These are phyloP conservation scores for Pseudochirops cupreus DNA, from an alignment of 2,797 vertebrate species.

Conservation along the genomic window DNA sequence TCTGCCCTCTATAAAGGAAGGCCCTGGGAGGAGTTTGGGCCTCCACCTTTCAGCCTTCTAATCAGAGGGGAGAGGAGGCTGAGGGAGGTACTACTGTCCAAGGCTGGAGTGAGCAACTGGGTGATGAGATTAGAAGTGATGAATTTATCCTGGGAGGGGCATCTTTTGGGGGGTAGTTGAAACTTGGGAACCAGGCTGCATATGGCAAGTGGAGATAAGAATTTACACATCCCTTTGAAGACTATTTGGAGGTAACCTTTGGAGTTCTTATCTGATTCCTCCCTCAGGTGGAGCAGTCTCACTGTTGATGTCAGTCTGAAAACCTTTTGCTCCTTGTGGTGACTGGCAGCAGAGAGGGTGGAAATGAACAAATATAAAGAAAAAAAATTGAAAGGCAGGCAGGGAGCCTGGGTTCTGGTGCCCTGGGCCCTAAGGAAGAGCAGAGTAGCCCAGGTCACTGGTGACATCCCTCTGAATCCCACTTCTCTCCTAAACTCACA, in stretches of 20 bases:
- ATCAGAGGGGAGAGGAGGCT: not conserved
- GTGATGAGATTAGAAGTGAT: not conserved
- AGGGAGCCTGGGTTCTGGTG: too few relatives aligned
- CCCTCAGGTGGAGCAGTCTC: too few relatives aligned
- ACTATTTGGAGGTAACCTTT: not conserved
- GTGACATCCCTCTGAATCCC: slow-evolving; percentile 35
- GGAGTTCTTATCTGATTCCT: not conserved
- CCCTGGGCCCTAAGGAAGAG: not conserved
- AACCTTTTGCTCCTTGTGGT: not conserved
- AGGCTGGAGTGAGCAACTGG: not conserved
- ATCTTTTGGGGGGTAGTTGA: too few relatives aligned
- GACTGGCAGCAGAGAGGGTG: too few relatives aligned
- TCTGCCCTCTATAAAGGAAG: not conserved
- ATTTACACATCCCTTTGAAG: not conserved
- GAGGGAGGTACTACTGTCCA: not conserved
- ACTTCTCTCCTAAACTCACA: slow-evolving; percentile 68
- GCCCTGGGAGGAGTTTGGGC: not conserved
- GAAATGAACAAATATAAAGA: not conserved
- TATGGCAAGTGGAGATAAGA: not conserved
- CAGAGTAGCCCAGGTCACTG: not conserved
- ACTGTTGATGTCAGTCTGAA: not conserved
- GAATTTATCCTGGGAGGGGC: not conserved
- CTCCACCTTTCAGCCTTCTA: not conserved
- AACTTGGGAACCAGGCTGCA: too few relatives aligned
- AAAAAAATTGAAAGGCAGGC: not conserved